Evolutionary conservation across 2,888 invertebrate genomes (phyloP).

Genomic region (Nineta flava): DNA sequence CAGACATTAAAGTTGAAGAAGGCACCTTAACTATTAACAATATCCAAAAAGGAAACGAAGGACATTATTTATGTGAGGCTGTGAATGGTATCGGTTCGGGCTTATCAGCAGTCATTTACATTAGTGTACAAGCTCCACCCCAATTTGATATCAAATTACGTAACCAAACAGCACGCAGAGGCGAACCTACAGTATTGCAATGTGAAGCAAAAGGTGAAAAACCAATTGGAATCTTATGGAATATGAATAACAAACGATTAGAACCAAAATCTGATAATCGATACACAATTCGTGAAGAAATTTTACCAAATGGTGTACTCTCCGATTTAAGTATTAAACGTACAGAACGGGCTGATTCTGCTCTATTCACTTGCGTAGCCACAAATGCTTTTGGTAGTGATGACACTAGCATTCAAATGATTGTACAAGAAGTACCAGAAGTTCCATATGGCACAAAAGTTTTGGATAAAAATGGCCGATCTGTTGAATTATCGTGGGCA

Average conservation of each 20-base stretch:
- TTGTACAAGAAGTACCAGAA: slow-evolving; percentile 84
- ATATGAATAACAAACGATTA: slow-evolving; percentile 82
- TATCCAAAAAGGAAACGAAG: slow-evolving; percentile 86
- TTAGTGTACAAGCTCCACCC: slow-evolving; percentile 89
- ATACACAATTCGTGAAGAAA: slow-evolving; percentile 76
- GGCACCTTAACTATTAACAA: slow-evolving; percentile 81
- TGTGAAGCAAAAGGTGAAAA: slow-evolving; percentile 90
- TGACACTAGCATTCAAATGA: slow-evolving; percentile 90
- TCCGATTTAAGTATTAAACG: slow-evolving; percentile 80
- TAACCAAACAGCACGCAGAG: slow-evolving; percentile 80
- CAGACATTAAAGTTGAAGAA: slow-evolving; percentile 84
- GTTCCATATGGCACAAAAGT: slow-evolving; percentile 79
- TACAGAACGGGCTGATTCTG: slow-evolving; percentile 77
- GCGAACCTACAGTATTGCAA: slow-evolving; percentile 79
- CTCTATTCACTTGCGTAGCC: slow-evolving; percentile 80
- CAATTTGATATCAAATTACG: slow-evolving; percentile 85
- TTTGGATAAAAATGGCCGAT: slow-evolving; percentile 77
- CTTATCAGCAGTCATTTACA: slow-evolving; percentile 81
- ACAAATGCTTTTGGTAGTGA: slow-evolving; percentile 89
- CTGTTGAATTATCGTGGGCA: slow-evolving; percentile 83
- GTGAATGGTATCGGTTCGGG: slow-evolving; percentile 93
- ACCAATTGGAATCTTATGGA: slow-evolving; percentile 89
- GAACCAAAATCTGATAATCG: slow-evolving; percentile 80
- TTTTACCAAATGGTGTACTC: slow-evolving; percentile 70
- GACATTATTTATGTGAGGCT: slow-evolving; percentile 90